Conservation (phyloP, 2,888 invertebrate genomes). For the Chaetogeoica ovagalla region DNA sequence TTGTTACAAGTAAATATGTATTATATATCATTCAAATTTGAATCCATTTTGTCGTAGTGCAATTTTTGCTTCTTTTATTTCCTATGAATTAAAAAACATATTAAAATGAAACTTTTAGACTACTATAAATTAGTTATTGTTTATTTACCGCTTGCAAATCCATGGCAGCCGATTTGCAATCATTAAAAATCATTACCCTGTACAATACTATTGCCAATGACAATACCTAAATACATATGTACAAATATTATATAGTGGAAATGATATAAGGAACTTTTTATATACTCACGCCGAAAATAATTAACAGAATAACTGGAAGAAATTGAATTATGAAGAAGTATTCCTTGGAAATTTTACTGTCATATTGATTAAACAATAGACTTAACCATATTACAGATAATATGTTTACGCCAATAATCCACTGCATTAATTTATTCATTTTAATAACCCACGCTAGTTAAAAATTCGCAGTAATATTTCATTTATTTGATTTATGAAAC, state of each 20-base stretch:
- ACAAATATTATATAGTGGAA: background rate
- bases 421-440: conserved; percentile 42
- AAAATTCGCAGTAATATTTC: no score
- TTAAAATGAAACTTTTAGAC: background rate
- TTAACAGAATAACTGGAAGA: conserved; percentile 18
- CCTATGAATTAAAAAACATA: conserved; percentile 1
- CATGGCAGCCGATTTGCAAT: conserved; percentile 32
- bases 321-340: conserved; percentile 23
- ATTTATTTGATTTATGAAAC: no score
- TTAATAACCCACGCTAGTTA: background rate
- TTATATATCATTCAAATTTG: conserved; percentile 29
- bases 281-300: conserved; percentile 30
- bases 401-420: conserved; percentile 33
- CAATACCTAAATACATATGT: background rate
- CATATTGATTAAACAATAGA: conserved; percentile 9
- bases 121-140: background rate
- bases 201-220: conserved; percentile 34
- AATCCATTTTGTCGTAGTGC: conserved; percentile 35
- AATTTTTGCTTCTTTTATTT: conserved; percentile 43
- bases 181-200: conserved; percentile 36
- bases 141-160: conserved; percentile 30
- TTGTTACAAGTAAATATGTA: conserved; percentile 46
- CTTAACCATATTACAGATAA: conserved; percentile 28
- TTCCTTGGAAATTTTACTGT: conserved; percentile 5
- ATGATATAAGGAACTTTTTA: background rate